phyloP scores from a whole-genome alignment of 2,113 vertebrate genomes.

The Malaclemys terrapin region DNA sequence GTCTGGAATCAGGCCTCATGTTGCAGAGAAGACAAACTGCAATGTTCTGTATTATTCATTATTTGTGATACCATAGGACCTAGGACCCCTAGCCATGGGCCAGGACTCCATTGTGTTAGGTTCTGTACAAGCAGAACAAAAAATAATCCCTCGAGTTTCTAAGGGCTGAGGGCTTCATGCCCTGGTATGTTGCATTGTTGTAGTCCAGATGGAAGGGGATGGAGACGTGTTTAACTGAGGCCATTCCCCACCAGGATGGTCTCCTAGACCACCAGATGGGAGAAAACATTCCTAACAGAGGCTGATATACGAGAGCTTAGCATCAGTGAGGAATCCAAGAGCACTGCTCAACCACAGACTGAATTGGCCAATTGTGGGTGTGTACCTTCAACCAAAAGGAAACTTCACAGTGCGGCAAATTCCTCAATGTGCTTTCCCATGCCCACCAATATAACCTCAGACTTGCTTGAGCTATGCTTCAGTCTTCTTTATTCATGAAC shows the following conservation, averaged over 20 bases:
- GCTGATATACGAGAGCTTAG: not conserved
- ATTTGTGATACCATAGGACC: not conserved
- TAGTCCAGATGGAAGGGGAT: not conserved
- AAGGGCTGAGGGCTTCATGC: rapidly evolving
- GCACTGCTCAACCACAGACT: not conserved
- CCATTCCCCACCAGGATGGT: not conserved
- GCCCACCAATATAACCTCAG: not conserved
- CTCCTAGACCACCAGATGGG: not conserved
- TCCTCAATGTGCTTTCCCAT: not conserved
- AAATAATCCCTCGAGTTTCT: not conserved
- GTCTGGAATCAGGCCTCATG: not conserved
- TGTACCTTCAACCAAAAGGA: not conserved
- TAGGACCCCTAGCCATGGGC: not conserved
- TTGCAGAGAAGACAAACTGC: not conserved
- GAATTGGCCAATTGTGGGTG: not conserved
- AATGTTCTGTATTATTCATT: not conserved
- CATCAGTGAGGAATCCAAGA: not conserved
- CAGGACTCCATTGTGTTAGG: not conserved
- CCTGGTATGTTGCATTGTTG: not conserved
- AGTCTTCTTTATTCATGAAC: not conserved
- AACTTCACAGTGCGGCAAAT: not conserved
- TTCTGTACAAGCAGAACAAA: not conserved
- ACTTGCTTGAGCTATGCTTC: not conserved
- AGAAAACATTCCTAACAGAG: too few species aligned
- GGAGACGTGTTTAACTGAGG: not conserved